Evolutionary conservation across 1,140 invertebrate species (phyloP), one percentile per base, ranked within the genome.

Genomic region (Drosophila eugracilis): DNA sequence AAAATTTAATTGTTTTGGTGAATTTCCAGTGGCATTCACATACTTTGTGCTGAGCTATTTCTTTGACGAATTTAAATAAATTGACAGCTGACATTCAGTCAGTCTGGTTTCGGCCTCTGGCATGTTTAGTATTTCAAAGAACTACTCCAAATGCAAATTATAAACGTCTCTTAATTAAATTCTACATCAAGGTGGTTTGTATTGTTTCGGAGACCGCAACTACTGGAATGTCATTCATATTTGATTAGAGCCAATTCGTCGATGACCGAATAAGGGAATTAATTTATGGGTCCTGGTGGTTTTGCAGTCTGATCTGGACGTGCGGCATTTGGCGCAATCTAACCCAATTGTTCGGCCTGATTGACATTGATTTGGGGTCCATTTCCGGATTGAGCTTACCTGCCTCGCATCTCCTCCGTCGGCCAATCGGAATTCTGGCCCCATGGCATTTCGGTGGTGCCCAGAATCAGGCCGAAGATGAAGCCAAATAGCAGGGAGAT

Each of bases 351-450:
- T 85, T 59, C 21, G 21, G 22, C 47, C 39, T 80, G 70, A 86
- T 77, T 70, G 73, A 70, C 67, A 24, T 63, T 71, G 57, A 58
- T 54, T 57, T 47, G 66, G 66, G 45, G 55, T 24, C 24, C 10
- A 12, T 48, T 49, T 34, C 52, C 32, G 28, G n/a, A 1, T 19
- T 21, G 5, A 7, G 10, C 60, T 67, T 91, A 95, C 95, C 95
- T 94, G 80, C 93, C 94, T 77, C 95, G 94, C 96, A 97, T 97
- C 92, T 97, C 96, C 57, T 94, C 93, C 0, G 96, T 97, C 0
- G 96, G 96, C 95, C 95, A 97, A 57, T 95, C 94, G 10, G 94
- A 94, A 65, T 94, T 94, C 26, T 88, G 83, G 1, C 95, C 95
- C 96, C 96, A 97, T 1, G 95, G 95, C 94, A 95, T 95, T 59